Evolutionary conservation across 2,113 vertebrate genomes (phyloP), one percentile per base, ranked within the genome.

Genomic region (Macaca mulatta): DNA sequence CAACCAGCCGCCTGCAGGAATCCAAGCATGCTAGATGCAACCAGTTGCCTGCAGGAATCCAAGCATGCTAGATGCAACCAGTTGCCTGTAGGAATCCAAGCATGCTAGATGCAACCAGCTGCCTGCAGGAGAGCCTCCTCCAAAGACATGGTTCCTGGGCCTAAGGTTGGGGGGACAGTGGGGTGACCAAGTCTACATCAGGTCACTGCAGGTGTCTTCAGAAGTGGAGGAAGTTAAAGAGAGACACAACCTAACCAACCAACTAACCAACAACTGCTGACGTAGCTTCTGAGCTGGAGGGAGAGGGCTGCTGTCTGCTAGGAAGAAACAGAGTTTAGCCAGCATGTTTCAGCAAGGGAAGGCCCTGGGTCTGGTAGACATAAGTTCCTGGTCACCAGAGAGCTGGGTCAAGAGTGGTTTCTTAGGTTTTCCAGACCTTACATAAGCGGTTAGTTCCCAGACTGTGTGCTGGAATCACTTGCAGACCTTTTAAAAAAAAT

Each of bases 41-140:
- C 0, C 12, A 48, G 12, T 3, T 0, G 12, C 48, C 12, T 48
- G 48, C 48, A 45, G 27, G 72, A 32, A 32, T 27, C 69, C 22
- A 13, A 32, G 43, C 67, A 14, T 1, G 22, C 10, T 4, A 0
- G 40, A 16, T 35, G 38, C 27, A 52, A 52, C 5, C 50, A 52
- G 16, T 5, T 0, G 5, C 50, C 50, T 17, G 50, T 16, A 45
- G 25, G 72, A 32, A 38, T 27, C 67, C 22, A 12, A 22, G 45
- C 11, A 23, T 2, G 35, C 18, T 6, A 0, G 45, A 13, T 61
- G 43, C 38, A 38, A 18, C 48, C 8, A 22, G 45, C 13, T 6
- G 23, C 14, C n/a, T 27, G 70, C 18, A 52, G 86, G 14, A 32
- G 5, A 20, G 12, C 16, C 45, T 25, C 61, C 8, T 9, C 35